phyloP scores from a whole-genome alignment of 2,888 invertebrate genomes.

The Cylindroiulus punctatus region DNA sequence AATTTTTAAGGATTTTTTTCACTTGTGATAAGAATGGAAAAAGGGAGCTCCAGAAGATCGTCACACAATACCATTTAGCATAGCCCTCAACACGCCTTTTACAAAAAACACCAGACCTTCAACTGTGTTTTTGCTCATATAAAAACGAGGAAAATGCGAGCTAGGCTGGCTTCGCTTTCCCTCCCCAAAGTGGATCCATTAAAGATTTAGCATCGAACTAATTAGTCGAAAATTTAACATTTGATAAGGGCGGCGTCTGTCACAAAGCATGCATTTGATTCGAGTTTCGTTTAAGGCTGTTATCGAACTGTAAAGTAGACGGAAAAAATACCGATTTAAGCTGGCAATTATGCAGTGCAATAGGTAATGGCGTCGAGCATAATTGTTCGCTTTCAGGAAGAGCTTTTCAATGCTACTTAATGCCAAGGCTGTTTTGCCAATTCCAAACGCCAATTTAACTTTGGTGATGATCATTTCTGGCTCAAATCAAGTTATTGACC shows the following conservation, averaged over 20 bases:
- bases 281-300: slow-evolving; percentile 21
- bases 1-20: too few relatives aligned
- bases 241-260: slow-evolving; percentile 8
- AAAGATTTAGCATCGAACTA: slow-evolving; percentile 24
- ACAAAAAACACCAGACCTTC: background rate
- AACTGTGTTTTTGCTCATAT: background rate
- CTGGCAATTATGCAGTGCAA: slow-evolving; percentile 31
- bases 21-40: too few relatives aligned
- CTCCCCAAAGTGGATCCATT: background rate
- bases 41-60: too few relatives aligned
- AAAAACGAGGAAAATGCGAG: background rate
- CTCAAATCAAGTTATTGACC: background rate
- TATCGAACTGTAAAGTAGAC: background rate
- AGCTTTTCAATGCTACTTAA: background rate
- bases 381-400: background rate
- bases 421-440: background rate
- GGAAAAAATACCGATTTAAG: slow-evolving; percentile 4
- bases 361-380: background rate
- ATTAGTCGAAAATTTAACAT: slow-evolving; percentile 35
- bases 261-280: slow-evolving; percentile 25
- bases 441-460: background rate
- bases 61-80: background rate
- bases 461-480: background rate
- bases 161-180: background rate
- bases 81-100: background rate